Percentiles rank a stretch among this genome's conserved stretches.
These are phyloP conservation scores for Cyclophora punctaria DNA, from an alignment of 2,888 invertebrate species.

Conservation along the genomic window DNA sequence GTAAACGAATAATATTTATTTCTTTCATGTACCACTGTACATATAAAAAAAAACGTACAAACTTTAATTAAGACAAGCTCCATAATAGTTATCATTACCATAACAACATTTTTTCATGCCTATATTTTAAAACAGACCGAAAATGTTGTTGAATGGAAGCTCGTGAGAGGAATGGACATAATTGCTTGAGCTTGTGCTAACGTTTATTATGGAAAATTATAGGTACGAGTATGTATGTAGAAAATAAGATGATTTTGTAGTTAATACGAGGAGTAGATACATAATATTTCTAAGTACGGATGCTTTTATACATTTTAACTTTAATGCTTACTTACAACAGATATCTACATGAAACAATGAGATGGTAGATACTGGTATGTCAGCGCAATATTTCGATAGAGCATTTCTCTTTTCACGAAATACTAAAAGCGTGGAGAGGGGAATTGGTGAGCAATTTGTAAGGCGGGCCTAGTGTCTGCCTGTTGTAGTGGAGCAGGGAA, in stretches of 20 bases:
- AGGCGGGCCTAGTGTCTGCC: slow-evolving; percentile 41
- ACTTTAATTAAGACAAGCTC: too few relatives aligned
- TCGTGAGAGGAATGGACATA: slow-evolving; percentile 21
- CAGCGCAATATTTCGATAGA: neutral
- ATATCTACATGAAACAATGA: too few relatives aligned
- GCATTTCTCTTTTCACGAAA: slow-evolving; percentile 40
- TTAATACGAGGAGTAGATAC: slow-evolving; percentile 9
- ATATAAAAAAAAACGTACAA: too few relatives aligned
- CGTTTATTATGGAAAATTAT: slow-evolving; percentile 52
- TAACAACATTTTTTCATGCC: too few relatives aligned
- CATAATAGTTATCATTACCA: too few relatives aligned
- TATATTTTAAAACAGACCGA: neutral
- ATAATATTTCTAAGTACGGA: too few relatives aligned
- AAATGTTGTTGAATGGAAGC: slow-evolving; percentile 12
- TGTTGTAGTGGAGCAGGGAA: slow-evolving; percentile 26
- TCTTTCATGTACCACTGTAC: too few relatives aligned
- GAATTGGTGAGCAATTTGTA: slow-evolving; percentile 51
- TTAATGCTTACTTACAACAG: too few relatives aligned
- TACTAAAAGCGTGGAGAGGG: slow-evolving; percentile 35
- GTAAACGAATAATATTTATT: too few relatives aligned
- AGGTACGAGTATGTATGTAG: slow-evolving; percentile 15
- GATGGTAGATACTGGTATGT: neutral
- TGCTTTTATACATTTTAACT: too few relatives aligned
- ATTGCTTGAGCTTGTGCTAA: slow-evolving; percentile 32
- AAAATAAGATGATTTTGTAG: slow-evolving; percentile 13